Conservation (phyloP, 1,140 invertebrate genomes). For the Microvelia longipes region DNA sequence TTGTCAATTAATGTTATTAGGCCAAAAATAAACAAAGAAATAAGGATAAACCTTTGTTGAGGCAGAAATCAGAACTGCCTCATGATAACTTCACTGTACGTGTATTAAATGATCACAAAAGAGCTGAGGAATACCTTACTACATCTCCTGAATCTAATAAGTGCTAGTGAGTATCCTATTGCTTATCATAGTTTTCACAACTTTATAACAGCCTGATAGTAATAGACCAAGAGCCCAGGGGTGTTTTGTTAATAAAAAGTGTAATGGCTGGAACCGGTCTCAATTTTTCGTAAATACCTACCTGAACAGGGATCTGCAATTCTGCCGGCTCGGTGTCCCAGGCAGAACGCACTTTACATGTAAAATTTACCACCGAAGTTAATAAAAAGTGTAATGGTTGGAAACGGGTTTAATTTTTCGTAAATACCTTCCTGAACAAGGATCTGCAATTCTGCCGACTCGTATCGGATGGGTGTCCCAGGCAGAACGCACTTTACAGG, state of each 20-base stretch:
- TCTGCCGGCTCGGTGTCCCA: too few relatives aligned
- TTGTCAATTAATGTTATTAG: too few relatives aligned
- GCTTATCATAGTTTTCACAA: not conserved
- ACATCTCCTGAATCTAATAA: constrained; percentile 71
- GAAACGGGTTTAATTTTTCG: too few relatives aligned
- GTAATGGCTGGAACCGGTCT: not conserved
- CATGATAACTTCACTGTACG: constrained; percentile 78
- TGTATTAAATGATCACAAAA: constrained; percentile 79
- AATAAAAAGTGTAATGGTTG: too few relatives aligned
- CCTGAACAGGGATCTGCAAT: too few relatives aligned
- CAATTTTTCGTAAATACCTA: too few relatives aligned
- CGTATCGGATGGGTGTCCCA: too few relatives aligned
- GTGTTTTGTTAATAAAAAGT: not conserved
- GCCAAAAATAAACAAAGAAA: constrained; percentile 36
- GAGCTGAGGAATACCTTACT: constrained; percentile 70
- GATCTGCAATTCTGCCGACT: too few relatives aligned
- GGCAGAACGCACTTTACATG: not conserved
- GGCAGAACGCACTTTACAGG: too few relatives aligned
- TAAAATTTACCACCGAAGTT: too few relatives aligned
- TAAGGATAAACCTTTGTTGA: constrained; percentile 69
- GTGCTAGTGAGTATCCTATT: constrained; percentile 29
- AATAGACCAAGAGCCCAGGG: not conserved
- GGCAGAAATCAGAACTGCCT: constrained; percentile 87
- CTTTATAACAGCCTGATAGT: not conserved
- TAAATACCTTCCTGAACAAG: too few relatives aligned